Base-by-base conservation (phyloP, 23 tunicate species). In the Trididemnum nubilum region DNA sequence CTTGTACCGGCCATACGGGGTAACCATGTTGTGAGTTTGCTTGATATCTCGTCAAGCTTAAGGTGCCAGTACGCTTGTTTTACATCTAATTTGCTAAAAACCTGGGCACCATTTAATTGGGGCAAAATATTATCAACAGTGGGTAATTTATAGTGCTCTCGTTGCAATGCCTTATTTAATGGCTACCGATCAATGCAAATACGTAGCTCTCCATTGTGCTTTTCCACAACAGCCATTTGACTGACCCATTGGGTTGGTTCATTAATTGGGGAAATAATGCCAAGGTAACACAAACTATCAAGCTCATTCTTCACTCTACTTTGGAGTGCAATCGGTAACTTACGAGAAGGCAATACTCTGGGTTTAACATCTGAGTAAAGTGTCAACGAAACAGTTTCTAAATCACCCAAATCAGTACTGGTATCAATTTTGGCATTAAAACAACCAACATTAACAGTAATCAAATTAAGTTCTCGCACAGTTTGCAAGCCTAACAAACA, bases 231-330 rank as follows among this genome's bases (percentile, higher is more conserved):
- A 2, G 70, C 70, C 82, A 78, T 54, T 58, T 58, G 82, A 40
- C 70, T 58, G 23, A 78, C 82, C 82, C 82, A 58, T 26, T 78
- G 71, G 3, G 71, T 29, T 26, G 82, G 82, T 54, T 78, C 82
- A 32, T 78, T 38, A 9, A 78, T 37, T 54, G n/a, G 70, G 3
- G 44, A 34, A 54, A 78, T 18, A 18, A 78, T 27, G 5, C 71
- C 71, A 7, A 71, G 51, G 3, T 58, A 2, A 2, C 23, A 3
- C 23, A 78, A 59, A 32, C 28, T 25, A 78, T 54, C 49, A 78
- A 54, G 69, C 33, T 78, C 71, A 18, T 54, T 30, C 27, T 78
- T 54, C 2, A 78, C 82, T 31, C 30, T 58, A 33, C 19, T 59
- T 78, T 58, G 82, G n/a, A 54, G 69, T 9, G 69, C 36, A 54